Evolutionary conservation across 2,797 vertebrate genomes (phyloP).

Genomic region (Steatocranus sp.): DNA sequence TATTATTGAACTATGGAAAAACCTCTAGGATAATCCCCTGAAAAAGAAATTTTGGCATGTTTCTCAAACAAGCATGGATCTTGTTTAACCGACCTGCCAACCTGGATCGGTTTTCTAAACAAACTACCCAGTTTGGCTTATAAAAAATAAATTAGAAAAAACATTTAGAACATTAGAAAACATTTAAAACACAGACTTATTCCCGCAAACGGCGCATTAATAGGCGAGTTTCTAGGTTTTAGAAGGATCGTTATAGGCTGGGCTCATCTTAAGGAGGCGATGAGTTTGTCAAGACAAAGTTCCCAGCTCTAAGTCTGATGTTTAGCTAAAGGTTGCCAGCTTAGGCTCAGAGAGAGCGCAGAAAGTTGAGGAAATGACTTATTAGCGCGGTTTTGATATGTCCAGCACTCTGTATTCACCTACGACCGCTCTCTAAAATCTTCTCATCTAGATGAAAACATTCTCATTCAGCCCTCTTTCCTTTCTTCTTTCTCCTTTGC

Average conservation of each 20-base stretch:
- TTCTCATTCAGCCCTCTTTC: slow-evolving; percentile 73
- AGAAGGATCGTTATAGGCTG: slow-evolving; percentile 57
- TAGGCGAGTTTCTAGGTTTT: slow-evolving; percentile 36
- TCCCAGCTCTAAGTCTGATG: slow-evolving; percentile 67
- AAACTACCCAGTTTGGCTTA: slow-evolving; percentile 21
- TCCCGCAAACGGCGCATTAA: slow-evolving; percentile 19
- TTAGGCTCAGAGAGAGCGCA: slow-evolving; percentile 57
- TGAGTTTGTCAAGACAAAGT: slow-evolving; percentile 74
- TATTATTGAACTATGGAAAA: slow-evolving; percentile 76
- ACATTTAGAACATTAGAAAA: not conserved
- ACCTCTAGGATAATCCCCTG: slow-evolving; percentile 68
- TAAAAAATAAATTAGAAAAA: not conserved
- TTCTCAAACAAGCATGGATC: slow-evolving; percentile 58
- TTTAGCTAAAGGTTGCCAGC: slow-evolving; percentile 74
- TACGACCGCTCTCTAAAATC: slow-evolving; percentile 69
- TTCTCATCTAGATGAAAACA: slow-evolving; percentile 84
- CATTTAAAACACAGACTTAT: not conserved
- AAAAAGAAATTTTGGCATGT: slow-evolving; percentile 61
- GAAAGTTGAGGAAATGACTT: slow-evolving; percentile 78
- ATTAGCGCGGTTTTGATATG: slow-evolving; percentile 70
- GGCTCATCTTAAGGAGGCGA: slow-evolving; percentile 62
- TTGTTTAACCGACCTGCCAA: slow-evolving; percentile 50
- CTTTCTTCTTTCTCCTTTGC: slow-evolving; percentile 70
- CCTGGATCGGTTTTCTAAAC: slow-evolving; percentile 41
- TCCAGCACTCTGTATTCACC: slow-evolving; percentile 69